A percentile compares a stretch with the other conserved stretches of the same genome.
phyloP scores from a whole-genome alignment of 2,113 vertebrate species.

The Bucco capensis region DNA sequence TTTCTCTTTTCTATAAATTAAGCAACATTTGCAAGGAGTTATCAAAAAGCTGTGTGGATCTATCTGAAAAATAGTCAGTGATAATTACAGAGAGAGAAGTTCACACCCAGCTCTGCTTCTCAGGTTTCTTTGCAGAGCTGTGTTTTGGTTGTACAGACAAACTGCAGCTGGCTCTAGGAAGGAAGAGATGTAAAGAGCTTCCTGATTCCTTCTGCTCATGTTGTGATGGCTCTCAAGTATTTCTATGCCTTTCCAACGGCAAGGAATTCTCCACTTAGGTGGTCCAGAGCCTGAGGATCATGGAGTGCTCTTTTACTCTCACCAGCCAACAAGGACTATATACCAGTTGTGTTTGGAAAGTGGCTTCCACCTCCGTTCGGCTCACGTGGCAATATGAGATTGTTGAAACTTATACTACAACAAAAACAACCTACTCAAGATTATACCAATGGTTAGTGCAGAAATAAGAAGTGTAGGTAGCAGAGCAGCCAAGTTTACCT shows the following conservation, averaged over 20 bases:
- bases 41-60: neutral
- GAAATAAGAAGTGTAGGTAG: neutral
- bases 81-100: neutral
- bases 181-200: neutral
- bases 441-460: neutral
- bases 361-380: neutral
- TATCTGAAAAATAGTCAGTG: neutral
- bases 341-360: neutral
- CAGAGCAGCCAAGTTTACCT: neutral
- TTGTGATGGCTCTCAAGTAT: neutral
- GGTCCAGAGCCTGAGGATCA: neutral
- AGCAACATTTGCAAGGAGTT: neutral
- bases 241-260: neutral
- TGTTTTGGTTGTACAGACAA: neutral
- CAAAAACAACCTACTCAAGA: neutral
- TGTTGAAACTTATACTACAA: neutral
- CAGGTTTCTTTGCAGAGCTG: neutral
- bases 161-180: neutral
- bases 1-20: neutral
- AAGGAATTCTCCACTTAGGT: neutral
- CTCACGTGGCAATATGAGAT: neutral
- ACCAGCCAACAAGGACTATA: neutral
- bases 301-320: neutral
- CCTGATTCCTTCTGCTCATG: accelerated
- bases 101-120: neutral